Percentiles rank a stretch among this genome's conserved stretches.
Conservation (phyloP, 2,113 vertebrate genomes). For the Macheiramphus alcinus region DNA sequence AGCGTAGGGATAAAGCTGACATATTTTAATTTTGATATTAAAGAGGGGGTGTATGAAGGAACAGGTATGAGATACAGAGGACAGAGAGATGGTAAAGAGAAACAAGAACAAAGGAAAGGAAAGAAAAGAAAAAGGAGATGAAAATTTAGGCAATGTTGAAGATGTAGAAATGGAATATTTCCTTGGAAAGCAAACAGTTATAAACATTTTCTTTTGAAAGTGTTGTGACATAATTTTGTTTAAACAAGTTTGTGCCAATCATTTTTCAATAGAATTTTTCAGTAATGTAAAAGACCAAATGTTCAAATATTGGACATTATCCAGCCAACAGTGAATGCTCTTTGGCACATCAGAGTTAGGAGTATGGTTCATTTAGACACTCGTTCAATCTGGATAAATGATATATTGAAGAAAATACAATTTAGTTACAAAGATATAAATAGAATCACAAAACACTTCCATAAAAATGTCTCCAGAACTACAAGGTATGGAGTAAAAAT, state of each 20-base stretch:
- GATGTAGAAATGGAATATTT: not conserved
- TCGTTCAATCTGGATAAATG: not conserved
- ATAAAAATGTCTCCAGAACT: not conserved
- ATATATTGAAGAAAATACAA: not conserved
- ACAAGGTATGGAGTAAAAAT: not conserved
- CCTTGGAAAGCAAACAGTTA: not conserved
- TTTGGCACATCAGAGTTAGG: not conserved
- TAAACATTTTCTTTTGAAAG: not conserved
- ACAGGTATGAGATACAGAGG: not conserved
- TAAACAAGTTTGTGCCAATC: not conserved
- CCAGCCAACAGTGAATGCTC: not conserved
- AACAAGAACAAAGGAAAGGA: not conserved
- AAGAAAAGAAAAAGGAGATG: not conserved
- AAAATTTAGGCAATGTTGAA: not conserved
- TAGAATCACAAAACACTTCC: not conserved
- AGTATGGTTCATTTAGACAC: not conserved
- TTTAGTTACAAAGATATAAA: not conserved
- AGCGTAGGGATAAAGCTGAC: not conserved
- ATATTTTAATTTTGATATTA: not conserved
- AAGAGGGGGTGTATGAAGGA: not conserved
- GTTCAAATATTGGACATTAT: not conserved
- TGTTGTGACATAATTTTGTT: not conserved
- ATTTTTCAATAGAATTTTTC: not conserved
- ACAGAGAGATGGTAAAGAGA: not conserved
- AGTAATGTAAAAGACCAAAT: not conserved